These are phyloP conservation scores for Apodemus sylvaticus DNA, from an alignment of 2,113 vertebrate genomes.

Conservation along the genomic window DNA sequence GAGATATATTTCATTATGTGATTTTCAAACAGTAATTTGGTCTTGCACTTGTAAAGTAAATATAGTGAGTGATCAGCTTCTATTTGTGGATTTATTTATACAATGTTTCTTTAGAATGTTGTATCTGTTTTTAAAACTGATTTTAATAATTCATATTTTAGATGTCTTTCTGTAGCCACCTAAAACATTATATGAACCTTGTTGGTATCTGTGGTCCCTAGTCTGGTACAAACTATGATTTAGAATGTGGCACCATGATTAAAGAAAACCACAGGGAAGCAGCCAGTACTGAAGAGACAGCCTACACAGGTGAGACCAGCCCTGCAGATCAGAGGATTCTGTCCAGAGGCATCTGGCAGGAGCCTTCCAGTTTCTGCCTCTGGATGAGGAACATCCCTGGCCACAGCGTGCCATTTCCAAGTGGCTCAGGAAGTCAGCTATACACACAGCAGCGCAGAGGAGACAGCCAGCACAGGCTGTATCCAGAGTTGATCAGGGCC, in stretches of 20 bases:
- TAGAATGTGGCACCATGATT: neutral
- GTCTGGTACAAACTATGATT: neutral
- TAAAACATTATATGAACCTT: neutral
- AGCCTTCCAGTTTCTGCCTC: too few relatives aligned
- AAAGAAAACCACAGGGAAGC: neutral
- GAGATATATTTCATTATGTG: neutral
- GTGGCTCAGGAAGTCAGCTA: too few relatives aligned
- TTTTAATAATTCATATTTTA: neutral
- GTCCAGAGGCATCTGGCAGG: too few relatives aligned
- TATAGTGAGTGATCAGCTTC: neutral
- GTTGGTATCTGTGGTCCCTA: neutral
- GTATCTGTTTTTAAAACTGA: neutral
- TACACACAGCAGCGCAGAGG: too few relatives aligned
- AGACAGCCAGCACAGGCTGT: too few relatives aligned
- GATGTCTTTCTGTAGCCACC: neutral
- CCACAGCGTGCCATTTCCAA: too few relatives aligned
- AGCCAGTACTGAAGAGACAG: too few relatives aligned
- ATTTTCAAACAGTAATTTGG: neutral
- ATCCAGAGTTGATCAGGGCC: too few relatives aligned
- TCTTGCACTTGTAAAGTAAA: neutral
- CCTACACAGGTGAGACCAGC: too few relatives aligned
- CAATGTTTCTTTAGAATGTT: neutral
- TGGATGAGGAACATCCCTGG: too few relatives aligned
- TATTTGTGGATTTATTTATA: neutral
- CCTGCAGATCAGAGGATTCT: too few relatives aligned